Evolutionary conservation across 23 tunicate species (phyloP).

Genomic region (Ciona savignyi): DNA sequence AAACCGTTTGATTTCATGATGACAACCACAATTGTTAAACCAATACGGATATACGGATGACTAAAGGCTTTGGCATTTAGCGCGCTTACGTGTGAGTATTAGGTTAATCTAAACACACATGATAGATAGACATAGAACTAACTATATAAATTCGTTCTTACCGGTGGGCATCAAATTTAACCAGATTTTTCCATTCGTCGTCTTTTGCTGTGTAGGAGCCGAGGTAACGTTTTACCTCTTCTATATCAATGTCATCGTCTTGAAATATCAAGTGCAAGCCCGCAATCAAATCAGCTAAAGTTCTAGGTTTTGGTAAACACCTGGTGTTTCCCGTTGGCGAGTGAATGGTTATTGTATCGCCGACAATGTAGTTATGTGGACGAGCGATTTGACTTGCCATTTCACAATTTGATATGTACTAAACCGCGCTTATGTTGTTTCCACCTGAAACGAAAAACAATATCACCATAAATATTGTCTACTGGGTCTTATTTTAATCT

Average conservation of each 20-base stretch:
- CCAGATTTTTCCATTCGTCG: conserved; percentile 51
- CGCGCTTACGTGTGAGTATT: too few relatives aligned
- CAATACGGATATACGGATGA: too few relatives aligned
- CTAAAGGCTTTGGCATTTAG: too few relatives aligned
- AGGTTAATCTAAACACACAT: too few relatives aligned
- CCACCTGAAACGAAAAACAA: too few relatives aligned
- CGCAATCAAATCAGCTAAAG: conserved; percentile 27
- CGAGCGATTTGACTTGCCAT: neutral
- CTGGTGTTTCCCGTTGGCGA: neutral
- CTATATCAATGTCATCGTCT: conserved; percentile 61
- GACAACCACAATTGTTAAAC: too few relatives aligned
- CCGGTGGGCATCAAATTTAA: conserved; percentile 73
- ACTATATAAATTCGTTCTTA: conserved; percentile 1
- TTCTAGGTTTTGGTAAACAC: conserved; percentile 20
- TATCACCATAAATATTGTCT: too few relatives aligned
- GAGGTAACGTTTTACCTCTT: conserved; percentile 51
- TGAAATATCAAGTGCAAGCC: conserved; percentile 55
- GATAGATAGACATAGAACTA: too few relatives aligned
- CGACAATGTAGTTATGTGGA: neutral
- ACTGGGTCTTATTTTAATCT: too few relatives aligned
- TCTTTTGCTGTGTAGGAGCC: conserved; percentile 38
- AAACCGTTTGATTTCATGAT: too few relatives aligned
- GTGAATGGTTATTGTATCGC: neutral
- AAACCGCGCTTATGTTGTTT: too few relatives aligned
- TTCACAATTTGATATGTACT: neutral